A percentile compares a stretch with the other conserved stretches of the same genome.
These are phyloP conservation scores for Nomada flava DNA, from an alignment of 2,888 invertebrate genomes.

Conservation along the genomic window DNA sequence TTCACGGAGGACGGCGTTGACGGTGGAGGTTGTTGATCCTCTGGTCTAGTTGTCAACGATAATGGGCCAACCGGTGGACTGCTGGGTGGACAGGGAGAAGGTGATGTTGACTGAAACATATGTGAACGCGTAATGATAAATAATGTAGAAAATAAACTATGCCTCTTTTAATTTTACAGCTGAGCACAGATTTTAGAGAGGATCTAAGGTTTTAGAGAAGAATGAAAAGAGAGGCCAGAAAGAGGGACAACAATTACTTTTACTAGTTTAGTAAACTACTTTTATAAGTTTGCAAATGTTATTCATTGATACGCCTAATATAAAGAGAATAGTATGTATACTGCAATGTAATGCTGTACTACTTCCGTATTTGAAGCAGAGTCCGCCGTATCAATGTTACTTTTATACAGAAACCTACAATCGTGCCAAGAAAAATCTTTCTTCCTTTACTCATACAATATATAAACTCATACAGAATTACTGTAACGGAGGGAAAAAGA, in stretches of 20 bases:
- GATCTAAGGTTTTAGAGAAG: neutral
- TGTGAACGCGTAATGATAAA: neutral
- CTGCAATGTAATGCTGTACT: too few species aligned
- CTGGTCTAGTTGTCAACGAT: constrained; percentile 81
- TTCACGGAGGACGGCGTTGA: constrained; percentile 79
- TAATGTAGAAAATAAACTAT: neutral
- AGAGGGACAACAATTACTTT: too few species aligned
- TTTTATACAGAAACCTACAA: neutral
- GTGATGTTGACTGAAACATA: constrained; percentile 78
- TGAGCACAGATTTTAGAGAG: too few species aligned
- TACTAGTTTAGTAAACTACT: too few species aligned
- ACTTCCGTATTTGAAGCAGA: too few species aligned
- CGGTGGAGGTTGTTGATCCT: constrained; percentile 80
- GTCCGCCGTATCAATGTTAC: too few species aligned
- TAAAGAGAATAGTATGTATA: too few species aligned
- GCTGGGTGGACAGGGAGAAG: constrained; percentile 81
- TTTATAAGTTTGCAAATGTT: too few species aligned
- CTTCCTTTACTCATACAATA: neutral
- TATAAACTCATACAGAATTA: too few species aligned
- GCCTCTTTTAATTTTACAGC: too few species aligned
- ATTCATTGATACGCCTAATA: too few species aligned
- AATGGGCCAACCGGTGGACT: constrained; percentile 81
- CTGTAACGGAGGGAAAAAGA: neutral
- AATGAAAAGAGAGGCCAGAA: too few species aligned
- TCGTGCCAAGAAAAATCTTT: neutral